phyloP scores from a whole-genome alignment of 2,113 vertebrate species.

The Marmota flaviventris region DNA sequence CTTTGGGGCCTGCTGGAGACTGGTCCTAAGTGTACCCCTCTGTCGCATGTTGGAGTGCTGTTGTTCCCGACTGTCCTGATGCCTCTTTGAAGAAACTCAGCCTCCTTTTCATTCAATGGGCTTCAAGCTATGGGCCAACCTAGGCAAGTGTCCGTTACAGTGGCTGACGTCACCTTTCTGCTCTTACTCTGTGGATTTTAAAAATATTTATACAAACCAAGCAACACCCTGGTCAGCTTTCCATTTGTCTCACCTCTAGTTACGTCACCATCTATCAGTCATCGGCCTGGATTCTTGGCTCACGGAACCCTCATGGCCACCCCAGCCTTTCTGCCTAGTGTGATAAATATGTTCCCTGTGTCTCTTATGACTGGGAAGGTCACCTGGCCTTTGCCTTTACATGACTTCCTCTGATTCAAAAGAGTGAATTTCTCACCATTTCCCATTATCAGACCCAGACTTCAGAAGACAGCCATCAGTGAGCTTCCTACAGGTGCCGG shows the following conservation, averaged over 20 bases:
- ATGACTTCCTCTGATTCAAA: neutral
- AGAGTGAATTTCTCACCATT: neutral
- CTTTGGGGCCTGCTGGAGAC: neutral
- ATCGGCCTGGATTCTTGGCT: neutral
- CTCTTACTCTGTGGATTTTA: neutral
- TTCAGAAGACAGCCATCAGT: neutral
- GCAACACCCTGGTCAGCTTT: neutral
- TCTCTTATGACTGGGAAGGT: neutral
- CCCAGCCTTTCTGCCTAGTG: neutral
- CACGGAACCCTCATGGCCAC: neutral
- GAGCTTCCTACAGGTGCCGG: neutral
- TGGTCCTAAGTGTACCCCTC: neutral
- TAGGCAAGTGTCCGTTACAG: neutral
- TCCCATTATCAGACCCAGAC: neutral
- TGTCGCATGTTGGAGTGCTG: fast-evolving
- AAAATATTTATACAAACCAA: neutral
- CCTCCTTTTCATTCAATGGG: neutral
- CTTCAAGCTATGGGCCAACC: neutral
- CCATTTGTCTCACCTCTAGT: neutral
- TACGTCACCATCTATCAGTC: neutral
- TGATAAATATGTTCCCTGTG: neutral
- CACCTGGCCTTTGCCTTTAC: neutral
- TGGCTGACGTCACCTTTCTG: neutral
- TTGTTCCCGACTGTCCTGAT: too few species aligned
- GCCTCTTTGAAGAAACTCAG: neutral